Evolutionary conservation across 2,113 vertebrate genomes (phyloP), one percentile per base, ranked within the genome.

Genomic region (Alethe diademata): DNA sequence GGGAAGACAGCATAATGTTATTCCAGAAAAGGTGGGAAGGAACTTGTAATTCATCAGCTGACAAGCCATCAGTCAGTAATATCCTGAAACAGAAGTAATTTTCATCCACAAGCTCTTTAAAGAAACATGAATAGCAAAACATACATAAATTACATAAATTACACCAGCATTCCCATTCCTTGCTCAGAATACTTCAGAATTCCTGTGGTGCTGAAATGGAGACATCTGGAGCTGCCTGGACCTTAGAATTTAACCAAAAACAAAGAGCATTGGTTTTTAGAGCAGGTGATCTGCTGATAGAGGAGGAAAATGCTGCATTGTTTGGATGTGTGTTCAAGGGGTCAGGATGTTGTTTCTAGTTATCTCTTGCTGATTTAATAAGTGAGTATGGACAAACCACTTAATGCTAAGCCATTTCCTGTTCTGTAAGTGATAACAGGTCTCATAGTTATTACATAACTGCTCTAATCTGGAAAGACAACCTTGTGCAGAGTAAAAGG

Each of bases 311-410:
- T n/a, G 61, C 66, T 87, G 74, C 56, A 35, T 75, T 95, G 80
- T 93, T 51, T 85, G 43, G 35, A 64, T 56, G 47, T 66, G 33
- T 81, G 29, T 80, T 94, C 43, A 91, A 19, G 78, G 67, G 33
- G 31, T 91, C 78, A 75, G 73, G 66, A 60, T 93, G 66, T 87
- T 93, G 28, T 86, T 86, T 91, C 90, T 81, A 19, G 33, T 87
- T 95, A 56, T 74, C 87, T 91, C 57, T 78, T 60, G 43, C n/a
- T 57, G 61, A 84, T 87, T 71, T 81, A 88, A 54, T 62, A 80
- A 86, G 74, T 84, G 25, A 84, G 20, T 95, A 73, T 84, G 76
- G 90, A 91, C 83, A 94, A 92, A 47, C 29, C 42, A 78, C 56
- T 64, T 84, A 64, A 70, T 78, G 56, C 43, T 20, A 78, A 91